These are phyloP conservation scores for Egretta garzetta DNA, from an alignment of 2,113 vertebrate species.

Conservation along the genomic window DNA sequence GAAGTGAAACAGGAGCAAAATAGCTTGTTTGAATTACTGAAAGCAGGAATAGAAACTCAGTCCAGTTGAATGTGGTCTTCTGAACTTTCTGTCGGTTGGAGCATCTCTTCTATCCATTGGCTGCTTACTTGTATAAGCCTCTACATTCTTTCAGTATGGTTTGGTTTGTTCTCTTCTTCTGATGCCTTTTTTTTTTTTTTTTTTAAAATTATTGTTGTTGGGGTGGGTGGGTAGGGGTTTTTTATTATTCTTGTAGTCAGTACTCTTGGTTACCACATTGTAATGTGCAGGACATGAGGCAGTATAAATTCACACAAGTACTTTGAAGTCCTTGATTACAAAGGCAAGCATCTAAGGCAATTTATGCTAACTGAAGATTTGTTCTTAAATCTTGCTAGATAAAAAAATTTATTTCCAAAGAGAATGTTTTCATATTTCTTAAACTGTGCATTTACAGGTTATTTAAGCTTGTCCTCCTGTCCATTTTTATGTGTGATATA, in stretches of 20 bases:
- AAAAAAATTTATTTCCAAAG: background rate
- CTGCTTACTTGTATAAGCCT: accelerated
- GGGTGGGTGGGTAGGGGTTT: too few relatives aligned
- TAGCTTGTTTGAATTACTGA: background rate
- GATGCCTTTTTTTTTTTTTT: background rate
- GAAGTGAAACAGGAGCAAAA: background rate
- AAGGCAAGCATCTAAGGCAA: background rate
- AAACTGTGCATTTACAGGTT: background rate
- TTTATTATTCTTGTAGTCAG: background rate
- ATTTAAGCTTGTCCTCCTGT: background rate
- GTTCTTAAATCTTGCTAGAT: background rate
- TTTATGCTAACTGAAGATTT: background rate
- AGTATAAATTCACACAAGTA: background rate
- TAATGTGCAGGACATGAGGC: background rate
- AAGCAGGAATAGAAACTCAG: background rate
- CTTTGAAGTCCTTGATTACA: background rate
- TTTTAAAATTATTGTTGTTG: background rate
- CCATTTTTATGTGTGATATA: background rate
- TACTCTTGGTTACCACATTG: background rate
- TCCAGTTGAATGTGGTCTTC: background rate
- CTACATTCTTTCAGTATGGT: background rate
- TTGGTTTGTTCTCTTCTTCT: background rate
- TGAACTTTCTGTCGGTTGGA: background rate
- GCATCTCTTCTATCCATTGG: background rate
- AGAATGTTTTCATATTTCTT: background rate